A percentile compares a stretch with the other conserved stretches of the same genome.
phyloP scores from a whole-genome alignment of 92 coral and sea anemone species.

The Porites divaricata region DNA sequence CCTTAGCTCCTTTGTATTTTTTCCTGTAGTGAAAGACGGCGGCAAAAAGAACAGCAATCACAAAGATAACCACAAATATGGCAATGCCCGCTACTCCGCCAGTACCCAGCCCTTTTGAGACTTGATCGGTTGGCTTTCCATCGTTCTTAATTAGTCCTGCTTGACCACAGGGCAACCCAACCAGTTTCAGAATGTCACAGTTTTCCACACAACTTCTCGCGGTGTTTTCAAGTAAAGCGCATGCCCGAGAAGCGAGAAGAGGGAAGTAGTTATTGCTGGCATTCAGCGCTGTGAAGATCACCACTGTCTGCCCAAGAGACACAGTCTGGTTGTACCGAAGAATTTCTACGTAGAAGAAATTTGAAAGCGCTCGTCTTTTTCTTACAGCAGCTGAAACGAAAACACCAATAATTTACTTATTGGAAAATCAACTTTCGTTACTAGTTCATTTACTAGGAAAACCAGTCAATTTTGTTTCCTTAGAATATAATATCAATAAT shows the following conservation, averaged over 20 bases:
- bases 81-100: slow-evolving; percentile 76
- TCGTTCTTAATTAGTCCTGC: slow-evolving; percentile 12
- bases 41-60: slow-evolving; percentile 53
- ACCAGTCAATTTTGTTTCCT: no score
- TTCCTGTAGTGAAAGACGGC: slow-evolving; percentile 75
- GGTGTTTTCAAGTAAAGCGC: slow-evolving; percentile 60
- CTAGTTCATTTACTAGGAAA: neutral
- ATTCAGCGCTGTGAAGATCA: slow-evolving; percentile 67
- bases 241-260: slow-evolving; percentile 58
- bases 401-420: neutral
- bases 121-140: slow-evolving; percentile 6
- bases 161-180: slow-evolving; percentile 53
- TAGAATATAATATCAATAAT: no score
- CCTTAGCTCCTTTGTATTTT: slow-evolving; percentile 68
- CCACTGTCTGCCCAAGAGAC: slow-evolving; percentile 21
- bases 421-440: neutral
- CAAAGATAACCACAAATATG: slow-evolving; percentile 44
- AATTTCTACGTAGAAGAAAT: slow-evolving; percentile 67
- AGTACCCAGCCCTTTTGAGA: slow-evolving; percentile 38
- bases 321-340: slow-evolving; percentile 33
- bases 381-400: slow-evolving; percentile 34
- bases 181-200: slow-evolving; percentile 45
- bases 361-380: slow-evolving; percentile 65
- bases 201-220: slow-evolving; percentile 65
- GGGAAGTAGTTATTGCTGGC: slow-evolving; percentile 58